Evolutionary conservation across 2,888 invertebrate genomes (phyloP).

Genomic region (Acrobasis repandana): DNA sequence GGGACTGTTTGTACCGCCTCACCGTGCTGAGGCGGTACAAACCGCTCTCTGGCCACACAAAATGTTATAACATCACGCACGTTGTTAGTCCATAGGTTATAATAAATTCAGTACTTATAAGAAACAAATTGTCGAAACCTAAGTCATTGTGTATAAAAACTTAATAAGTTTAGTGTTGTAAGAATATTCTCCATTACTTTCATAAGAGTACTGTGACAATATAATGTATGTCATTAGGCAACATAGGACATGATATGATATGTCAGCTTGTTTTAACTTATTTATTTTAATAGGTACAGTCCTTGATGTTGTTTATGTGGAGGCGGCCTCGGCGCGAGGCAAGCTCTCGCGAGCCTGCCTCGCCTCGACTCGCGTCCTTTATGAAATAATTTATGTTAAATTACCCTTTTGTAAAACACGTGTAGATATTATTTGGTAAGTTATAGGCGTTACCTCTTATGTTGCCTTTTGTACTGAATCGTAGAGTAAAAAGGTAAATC

Average conservation of each 20-base stretch:
- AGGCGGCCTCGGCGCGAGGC: constrained; percentile 41
- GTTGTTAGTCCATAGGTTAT: constrained; percentile 75
- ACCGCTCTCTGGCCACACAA: constrained; percentile 49
- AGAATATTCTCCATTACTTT: constrained; percentile 79
- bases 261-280: constrained; percentile 73
- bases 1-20: constrained; percentile 41
- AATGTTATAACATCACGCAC: constrained; percentile 63
- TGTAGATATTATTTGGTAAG: constrained; percentile 71
- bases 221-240: constrained; percentile 66
- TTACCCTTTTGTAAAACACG: constrained; percentile 60
- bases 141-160: constrained; percentile 82
- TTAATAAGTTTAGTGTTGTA: constrained; percentile 76
- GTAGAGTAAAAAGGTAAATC: constrained; percentile 73
- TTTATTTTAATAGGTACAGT: constrained; percentile 69
- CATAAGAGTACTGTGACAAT: constrained; percentile 77
- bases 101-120: constrained; percentile 78
- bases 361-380: constrained; percentile 44
- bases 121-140: constrained; percentile 82
- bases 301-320: constrained; percentile 44
- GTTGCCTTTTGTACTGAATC: constrained; percentile 71
- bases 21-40: constrained; percentile 40
- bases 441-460: constrained; percentile 66
- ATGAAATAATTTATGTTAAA: constrained; percentile 70
- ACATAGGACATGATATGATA: constrained; percentile 63
- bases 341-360: constrained; percentile 41